A percentile compares a stretch with the other conserved stretches of the same genome.
Evolutionary conservation across 2,113 vertebrate genomes (phyloP).

Genomic region (Fukomys damarensis): DNA sequence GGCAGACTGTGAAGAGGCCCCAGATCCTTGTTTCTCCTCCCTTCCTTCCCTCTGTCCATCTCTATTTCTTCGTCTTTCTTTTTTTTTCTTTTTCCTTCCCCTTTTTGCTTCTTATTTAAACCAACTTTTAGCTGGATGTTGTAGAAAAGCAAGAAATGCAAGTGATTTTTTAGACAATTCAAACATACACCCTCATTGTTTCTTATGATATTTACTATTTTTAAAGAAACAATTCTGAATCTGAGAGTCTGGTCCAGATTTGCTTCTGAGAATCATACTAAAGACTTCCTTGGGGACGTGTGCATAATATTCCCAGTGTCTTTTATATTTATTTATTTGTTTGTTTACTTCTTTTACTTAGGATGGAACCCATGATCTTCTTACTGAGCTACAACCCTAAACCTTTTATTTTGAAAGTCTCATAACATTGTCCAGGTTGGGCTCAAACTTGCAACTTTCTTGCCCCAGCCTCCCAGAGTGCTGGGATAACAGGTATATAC

Average conservation of each 20-base stretch:
- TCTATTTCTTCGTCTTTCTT: neutral
- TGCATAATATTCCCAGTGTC: neutral
- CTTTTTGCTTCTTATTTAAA: neutral
- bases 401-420: neutral
- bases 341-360: neutral
- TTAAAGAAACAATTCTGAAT: neutral
- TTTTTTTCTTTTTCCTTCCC: neutral
- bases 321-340: neutral
- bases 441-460: neutral
- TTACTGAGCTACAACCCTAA: neutral
- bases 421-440: neutral
- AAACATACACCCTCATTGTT: neutral
- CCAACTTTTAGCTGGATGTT: neutral
- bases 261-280: neutral
- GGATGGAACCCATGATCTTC: neutral
- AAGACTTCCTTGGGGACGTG: neutral
- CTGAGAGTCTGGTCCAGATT: neutral
- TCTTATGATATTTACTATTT: neutral
- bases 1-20: fast-evolving
- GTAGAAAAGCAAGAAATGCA: neutral
- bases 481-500: neutral
- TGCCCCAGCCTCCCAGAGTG: neutral
- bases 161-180: neutral
- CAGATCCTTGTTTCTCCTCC: neutral
- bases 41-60: neutral